Evolutionary conservation across 23 tunicate genomes (phyloP), one percentile per base, ranked within the genome.

Genomic region (Styela clava): DNA sequence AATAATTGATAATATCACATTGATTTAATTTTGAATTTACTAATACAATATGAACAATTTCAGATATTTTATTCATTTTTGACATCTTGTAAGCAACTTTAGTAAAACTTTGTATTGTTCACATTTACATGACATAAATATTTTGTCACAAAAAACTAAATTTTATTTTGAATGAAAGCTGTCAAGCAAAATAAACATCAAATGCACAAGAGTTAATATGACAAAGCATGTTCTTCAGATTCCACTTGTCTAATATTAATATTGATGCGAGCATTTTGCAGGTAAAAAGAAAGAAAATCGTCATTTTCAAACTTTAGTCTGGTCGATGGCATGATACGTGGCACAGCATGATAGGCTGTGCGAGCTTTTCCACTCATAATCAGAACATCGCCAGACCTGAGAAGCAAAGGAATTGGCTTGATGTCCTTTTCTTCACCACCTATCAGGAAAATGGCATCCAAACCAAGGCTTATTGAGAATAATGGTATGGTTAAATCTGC

Each of bases 301-400:
- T 64, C 34, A 28, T n/a, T 67, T 70, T 28, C 37, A 64, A 63
- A n/a, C n/a, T 52, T 28, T 19, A 35, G 18, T 65, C 24, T 84
- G 67, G 63, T 21, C 2, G 82, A 86, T 69, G 83, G 85, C 63
- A 95, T 3, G 22, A 95, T 83, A 31, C 97, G 37, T 12, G 99
- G 99, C 33, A 96, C 92, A 73, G 94, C 97, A 64, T 96, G 99
- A 69, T 91, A 88, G 69, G 99, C 93, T 76, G 86, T 44, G 7
- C 99, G 90, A 1, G 92, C 85, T 27, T 33, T 16, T 25, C 87
- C 87, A 52, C 90, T 93, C 99, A 96, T 96, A 23, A 96, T 85
- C 35, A 96, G 23, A 32, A 91, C 97, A 63, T 96, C 99, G 70
- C 99, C 99, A 44, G 93, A 87, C 29, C 89, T 86, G 28, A 93